These are phyloP conservation scores for Chouioia cunea DNA, from an alignment of 2,888 invertebrate species.

Conservation along the genomic window DNA sequence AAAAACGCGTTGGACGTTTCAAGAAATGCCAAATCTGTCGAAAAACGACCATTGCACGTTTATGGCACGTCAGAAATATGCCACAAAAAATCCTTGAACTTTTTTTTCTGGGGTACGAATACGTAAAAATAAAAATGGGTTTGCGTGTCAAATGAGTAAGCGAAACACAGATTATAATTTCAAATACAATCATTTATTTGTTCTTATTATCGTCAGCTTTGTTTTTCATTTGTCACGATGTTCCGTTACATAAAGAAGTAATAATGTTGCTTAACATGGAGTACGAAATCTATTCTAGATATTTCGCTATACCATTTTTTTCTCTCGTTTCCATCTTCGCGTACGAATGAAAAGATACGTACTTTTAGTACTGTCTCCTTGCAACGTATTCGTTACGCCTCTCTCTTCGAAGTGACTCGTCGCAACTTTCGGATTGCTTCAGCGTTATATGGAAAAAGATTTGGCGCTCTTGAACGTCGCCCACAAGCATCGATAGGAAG, in stretches of 20 bases:
- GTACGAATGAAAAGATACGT: slow-evolving; percentile 55
- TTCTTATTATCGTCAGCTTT: slow-evolving; percentile 55
- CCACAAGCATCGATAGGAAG: slow-evolving; percentile 43
- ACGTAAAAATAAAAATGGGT: neutral
- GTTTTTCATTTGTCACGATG: slow-evolving; percentile 51
- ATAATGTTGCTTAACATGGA: slow-evolving; percentile 60
- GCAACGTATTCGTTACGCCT: neutral
- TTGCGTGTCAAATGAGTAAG: no score
- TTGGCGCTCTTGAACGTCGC: slow-evolving; percentile 32
- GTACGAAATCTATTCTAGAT: slow-evolving; percentile 61
- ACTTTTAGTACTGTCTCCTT: slow-evolving; percentile 46
- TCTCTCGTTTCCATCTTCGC: slow-evolving; percentile 26
- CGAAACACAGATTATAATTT: slow-evolving; percentile 43
- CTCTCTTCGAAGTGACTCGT: neutral
- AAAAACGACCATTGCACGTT: no score
- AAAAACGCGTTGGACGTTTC: neutral
- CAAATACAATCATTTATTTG: slow-evolving; percentile 61
- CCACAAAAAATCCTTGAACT: no score
- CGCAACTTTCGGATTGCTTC: slow-evolving; percentile 30
- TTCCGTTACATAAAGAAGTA: slow-evolving; percentile 58
- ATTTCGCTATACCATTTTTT: slow-evolving; percentile 51
- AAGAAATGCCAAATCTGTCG: no score
- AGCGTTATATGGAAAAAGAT: slow-evolving; percentile 30
- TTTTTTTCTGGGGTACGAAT: no score
- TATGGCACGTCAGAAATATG: no score